Base-by-base conservation (phyloP, 2,888 invertebrate genomes). In the Theretra japonica region DNA sequence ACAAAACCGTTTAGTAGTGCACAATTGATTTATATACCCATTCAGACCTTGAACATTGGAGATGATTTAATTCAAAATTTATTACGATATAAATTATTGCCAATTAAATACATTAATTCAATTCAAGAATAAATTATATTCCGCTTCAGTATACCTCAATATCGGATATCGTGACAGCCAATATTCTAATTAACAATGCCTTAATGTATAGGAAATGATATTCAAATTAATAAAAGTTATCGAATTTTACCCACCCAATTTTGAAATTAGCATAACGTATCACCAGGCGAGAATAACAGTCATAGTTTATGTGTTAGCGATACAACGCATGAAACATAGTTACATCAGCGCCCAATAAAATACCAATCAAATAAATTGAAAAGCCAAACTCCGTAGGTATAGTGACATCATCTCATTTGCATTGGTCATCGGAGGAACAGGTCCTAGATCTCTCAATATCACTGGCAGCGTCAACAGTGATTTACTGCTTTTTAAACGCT, bases 381-480 rank as follows among this genome's bases (percentile, higher is more conserved):
- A 71, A 58, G 25, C 70, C 41, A 30, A 68, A 70, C 68, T 48
- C 59, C 48, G 56, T 68, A 68, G 71, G 59, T 58, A 70, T 56
- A 50, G 68, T 74, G 74, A 74, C 71, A 72, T 72, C 74, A 74
- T 70, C 69, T 58, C 33, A 71, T 74, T 72, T 71, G 62, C 72
- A 74, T 74, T 33, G 33, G 25, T 53, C 30, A 57, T 53, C 57
- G 65, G 65, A 65, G 23, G 62, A 71, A 56, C 56, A 25, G n/a
- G 62, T 56, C 56, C 70, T 65, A 65, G 41, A 57, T 28, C 33
- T 65, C 23, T 53, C 70, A 65, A 60, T 50, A 28, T 30, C 23
- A 70, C 50, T 62, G 62, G 56, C 56, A 65, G 23, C 30, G 56
- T 56, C 56, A 65, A 62, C 25, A 33, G 23, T 71, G 23, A 71